Conservation (phyloP, 2,797 vertebrate species). For the Acanthornis magna region DNA sequence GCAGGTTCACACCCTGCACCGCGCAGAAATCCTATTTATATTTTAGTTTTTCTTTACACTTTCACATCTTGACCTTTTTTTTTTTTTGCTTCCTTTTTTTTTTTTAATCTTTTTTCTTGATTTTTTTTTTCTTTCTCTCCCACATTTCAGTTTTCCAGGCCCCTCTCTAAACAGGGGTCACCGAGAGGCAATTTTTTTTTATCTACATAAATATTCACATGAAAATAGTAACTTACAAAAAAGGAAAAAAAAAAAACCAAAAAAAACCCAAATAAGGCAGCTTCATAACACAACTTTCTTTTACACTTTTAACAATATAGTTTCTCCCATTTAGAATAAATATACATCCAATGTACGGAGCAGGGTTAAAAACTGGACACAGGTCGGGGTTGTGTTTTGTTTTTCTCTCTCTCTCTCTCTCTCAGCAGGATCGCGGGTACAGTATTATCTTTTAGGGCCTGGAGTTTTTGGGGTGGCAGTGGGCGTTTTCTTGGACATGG, state of each 20-base stretch:
- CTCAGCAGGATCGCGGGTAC: neutral
- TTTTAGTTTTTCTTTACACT: slow-evolving; percentile 72
- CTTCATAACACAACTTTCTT: slow-evolving; percentile 83
- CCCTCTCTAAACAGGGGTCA: slow-evolving; percentile 63
- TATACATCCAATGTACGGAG: slow-evolving; percentile 81
- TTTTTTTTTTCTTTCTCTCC: slow-evolving; percentile 41
- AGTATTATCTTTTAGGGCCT: slow-evolving; percentile 85
- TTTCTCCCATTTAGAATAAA: slow-evolving; percentile 81
- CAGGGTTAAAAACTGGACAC: slow-evolving; percentile 69
- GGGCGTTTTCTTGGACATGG: slow-evolving; percentile 89
- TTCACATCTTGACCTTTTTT: slow-evolving; percentile 72
- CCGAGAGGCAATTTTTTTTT: slow-evolving; percentile 69
- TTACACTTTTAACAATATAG: slow-evolving; percentile 86
- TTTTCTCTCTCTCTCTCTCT: neutral
- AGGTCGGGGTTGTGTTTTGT: neutral
- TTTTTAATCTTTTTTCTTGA: neutral
- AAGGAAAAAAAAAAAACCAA: slow-evolving; percentile 36
- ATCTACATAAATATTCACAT: slow-evolving; percentile 88
- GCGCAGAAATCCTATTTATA: slow-evolving; percentile 77
- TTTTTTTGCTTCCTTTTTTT: slow-evolving; percentile 47
- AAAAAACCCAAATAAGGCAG: slow-evolving; percentile 76
- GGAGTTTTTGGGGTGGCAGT: slow-evolving; percentile 86
- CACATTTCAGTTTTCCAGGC: slow-evolving; percentile 69
- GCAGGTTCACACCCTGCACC: slow-evolving; percentile 77
- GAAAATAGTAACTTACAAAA: slow-evolving; percentile 84